Percentiles rank a stretch among this genome's conserved stretches.
These are phyloP conservation scores for Nyctibius grandis DNA, from an alignment of 2,797 vertebrate species.

Conservation along the genomic window DNA sequence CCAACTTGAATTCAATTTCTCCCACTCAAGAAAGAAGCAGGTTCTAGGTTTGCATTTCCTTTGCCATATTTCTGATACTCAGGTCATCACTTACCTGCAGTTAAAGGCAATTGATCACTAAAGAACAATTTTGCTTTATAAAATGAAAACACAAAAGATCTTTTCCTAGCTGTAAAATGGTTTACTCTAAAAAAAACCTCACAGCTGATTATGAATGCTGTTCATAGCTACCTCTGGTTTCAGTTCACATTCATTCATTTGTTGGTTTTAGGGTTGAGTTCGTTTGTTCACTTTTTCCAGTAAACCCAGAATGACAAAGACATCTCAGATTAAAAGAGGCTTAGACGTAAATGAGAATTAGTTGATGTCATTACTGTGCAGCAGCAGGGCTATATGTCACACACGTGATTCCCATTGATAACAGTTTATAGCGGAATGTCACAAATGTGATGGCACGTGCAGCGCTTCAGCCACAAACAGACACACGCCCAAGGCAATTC, in stretches of 20 bases:
- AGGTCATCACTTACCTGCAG: background rate
- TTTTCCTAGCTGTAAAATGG: background rate
- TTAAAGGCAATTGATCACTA: background rate
- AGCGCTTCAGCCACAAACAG: background rate
- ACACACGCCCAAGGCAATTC: background rate
- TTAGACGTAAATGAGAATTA: background rate
- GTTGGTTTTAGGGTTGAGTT: rapidly evolving
- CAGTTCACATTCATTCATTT: background rate
- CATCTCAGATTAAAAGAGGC: background rate
- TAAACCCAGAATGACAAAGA: background rate
- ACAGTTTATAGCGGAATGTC: background rate
- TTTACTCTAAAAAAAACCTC: background rate
- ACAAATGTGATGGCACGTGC: background rate
- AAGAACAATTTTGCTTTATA: background rate
- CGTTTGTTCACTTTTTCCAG: background rate
- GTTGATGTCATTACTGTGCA: background rate
- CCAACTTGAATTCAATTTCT: background rate
- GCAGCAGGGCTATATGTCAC: background rate
- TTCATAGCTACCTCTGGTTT: background rate
- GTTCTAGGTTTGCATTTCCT: background rate
- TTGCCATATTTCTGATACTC: background rate
- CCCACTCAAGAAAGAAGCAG: background rate
- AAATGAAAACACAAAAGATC: background rate
- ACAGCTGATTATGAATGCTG: background rate
- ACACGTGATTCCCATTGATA: background rate